These are phyloP conservation scores for Prochilodus magdalenae DNA, from an alignment of 2,113 vertebrate species.

Conservation along the genomic window DNA sequence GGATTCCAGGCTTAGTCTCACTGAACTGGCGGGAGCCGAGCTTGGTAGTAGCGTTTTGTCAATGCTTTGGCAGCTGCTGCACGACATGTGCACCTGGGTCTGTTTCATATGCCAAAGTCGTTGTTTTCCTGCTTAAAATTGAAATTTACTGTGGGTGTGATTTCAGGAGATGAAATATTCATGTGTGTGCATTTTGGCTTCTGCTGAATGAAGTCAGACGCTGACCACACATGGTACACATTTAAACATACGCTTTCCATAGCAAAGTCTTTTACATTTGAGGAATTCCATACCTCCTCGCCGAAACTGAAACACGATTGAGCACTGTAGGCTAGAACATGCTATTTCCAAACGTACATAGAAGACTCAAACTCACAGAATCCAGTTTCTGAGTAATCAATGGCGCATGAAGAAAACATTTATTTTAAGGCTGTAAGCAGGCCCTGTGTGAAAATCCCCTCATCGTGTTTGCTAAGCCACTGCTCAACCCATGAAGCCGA, in stretches of 20 bases:
- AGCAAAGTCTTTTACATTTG: not conserved
- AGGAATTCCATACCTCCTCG: not conserved
- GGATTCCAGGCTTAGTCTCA: conserved; percentile 24
- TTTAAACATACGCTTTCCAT: not conserved
- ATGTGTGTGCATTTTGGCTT: not conserved
- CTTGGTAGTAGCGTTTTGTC: conserved; percentile 9
- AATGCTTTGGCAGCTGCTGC: conserved; percentile 4
- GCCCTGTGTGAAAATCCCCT: conserved; percentile 4
- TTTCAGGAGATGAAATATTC: not conserved
- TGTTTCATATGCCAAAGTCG: not conserved
- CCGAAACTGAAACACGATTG: not conserved
- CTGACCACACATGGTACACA: not conserved
- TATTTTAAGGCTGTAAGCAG: conserved; percentile 10
- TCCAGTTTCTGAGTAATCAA: not conserved
- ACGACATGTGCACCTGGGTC: not conserved
- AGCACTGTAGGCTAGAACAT: not conserved
- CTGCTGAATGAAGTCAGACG: not conserved
- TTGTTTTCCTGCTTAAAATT: not conserved
- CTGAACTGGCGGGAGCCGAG: conserved; percentile 11
- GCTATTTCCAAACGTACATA: not conserved
- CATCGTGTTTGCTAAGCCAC: conserved; percentile 7
- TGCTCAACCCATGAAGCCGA: not conserved
- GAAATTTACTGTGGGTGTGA: not conserved
- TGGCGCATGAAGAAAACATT: conserved; percentile 3
- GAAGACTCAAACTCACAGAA: not conserved